Percentiles rank a stretch among this genome's conserved stretches.
Evolutionary conservation across 2,888 invertebrate species (phyloP).

Genomic region (Drosophila formosana): DNA sequence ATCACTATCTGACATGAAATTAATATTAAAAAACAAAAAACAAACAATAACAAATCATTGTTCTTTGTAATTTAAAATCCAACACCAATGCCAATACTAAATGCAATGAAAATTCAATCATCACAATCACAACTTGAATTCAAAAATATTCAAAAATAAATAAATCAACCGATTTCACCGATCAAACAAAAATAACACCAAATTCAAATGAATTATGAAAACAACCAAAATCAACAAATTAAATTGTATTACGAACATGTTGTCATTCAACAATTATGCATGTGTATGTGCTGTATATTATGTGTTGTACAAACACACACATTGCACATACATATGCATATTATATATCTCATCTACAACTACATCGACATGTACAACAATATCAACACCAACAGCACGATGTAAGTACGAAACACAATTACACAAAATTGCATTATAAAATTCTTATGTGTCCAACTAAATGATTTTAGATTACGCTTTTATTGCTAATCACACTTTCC

Average conservation of each 20-base stretch:
- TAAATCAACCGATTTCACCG: constrained; percentile 42
- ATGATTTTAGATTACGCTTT: constrained; percentile 66
- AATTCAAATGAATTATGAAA: constrained; percentile 44
- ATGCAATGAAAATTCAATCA: constrained; percentile 58
- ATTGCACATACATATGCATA: constrained; percentile 58
- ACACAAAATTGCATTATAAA: constrained; percentile 73
- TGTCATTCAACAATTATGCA: constrained; percentile 61
- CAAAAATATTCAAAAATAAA: not conserved
- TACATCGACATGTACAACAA: constrained; percentile 82
- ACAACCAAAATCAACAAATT: constrained; percentile 51
- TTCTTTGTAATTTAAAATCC: constrained; percentile 44
- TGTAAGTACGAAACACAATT: constrained; percentile 84
- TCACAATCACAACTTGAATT: constrained; percentile 36
- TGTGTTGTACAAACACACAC: constrained; percentile 29
- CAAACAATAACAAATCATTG: constrained; percentile 25
- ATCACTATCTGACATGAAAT: constrained; percentile 42
- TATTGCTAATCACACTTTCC: constrained; percentile 50
- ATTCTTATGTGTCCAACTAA: constrained; percentile 55
- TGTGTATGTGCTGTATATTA: constrained; percentile 62
- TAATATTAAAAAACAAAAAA: constrained; percentile 21
- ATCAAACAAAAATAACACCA: constrained; percentile 23
- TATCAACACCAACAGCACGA: constrained; percentile 85
- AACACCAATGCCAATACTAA: constrained; percentile 54
- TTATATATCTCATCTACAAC: constrained; percentile 64
- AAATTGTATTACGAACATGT: constrained; percentile 53